Percentiles rank a stretch among this genome's conserved stretches.
Conservation (phyloP, 2,888 invertebrate genomes). For the Apoda limacodes region DNA sequence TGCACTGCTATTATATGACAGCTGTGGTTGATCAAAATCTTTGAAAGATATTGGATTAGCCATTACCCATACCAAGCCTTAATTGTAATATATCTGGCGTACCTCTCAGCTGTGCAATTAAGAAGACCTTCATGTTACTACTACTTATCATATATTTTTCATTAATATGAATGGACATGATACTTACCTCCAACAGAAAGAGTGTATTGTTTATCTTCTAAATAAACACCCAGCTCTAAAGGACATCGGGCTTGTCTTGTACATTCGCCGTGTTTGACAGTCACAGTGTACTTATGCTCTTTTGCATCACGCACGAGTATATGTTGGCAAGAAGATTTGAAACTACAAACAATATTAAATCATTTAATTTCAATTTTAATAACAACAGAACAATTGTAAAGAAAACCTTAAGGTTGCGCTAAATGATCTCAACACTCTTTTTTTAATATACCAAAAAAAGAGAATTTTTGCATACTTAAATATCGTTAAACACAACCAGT, state of each 20-base stretch:
- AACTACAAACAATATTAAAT: too few species aligned
- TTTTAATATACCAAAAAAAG: not conserved
- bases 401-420: too few species aligned
- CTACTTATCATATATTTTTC: too few species aligned
- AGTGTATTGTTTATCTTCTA: slow-evolving; percentile 78
- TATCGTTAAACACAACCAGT: not conserved
- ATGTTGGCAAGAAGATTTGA: slow-evolving; percentile 82
- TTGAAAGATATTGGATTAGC: too few species aligned
- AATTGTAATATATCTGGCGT: too few species aligned
- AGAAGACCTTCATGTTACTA: too few species aligned
- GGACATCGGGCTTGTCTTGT: slow-evolving; percentile 34
- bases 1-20: too few species aligned
- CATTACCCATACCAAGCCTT: too few species aligned
- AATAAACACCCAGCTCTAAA: slow-evolving; percentile 70
- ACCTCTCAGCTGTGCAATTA: too few species aligned
- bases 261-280: slow-evolving; percentile 64
- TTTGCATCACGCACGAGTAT: slow-evolving; percentile 76
- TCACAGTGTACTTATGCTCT: slow-evolving; percentile 78
- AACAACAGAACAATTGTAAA: not conserved
- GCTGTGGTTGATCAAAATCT: too few species aligned
- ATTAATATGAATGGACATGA: too few species aligned
- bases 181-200: slow-evolving; percentile 41
- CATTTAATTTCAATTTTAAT: not conserved
- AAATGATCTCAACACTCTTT: not conserved
- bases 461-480: not conserved